Conservation (phyloP, 1,140 invertebrate species). For the Atopsyche davidsoni region DNA sequence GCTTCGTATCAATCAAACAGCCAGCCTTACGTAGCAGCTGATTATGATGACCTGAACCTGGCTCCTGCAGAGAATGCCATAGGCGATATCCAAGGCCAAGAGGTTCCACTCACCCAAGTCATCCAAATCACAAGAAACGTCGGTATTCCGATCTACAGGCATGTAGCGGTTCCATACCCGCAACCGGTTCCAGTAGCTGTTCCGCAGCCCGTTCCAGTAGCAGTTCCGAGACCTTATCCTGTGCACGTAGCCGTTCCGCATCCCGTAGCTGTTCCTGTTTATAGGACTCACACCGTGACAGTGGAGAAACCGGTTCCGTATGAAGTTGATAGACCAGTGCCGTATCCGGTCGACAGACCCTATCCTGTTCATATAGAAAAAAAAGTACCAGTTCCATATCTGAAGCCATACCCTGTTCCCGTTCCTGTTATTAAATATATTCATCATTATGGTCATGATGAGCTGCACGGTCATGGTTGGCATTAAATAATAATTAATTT, state of each 20-base stretch:
- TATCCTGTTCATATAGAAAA: constrained; percentile 41
- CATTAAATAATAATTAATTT: constrained; percentile 2
- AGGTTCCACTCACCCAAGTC: constrained; percentile 7
- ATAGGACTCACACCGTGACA: constrained; percentile 40
- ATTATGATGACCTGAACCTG: no score
- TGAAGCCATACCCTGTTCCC: constrained; percentile 32
- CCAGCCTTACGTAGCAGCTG: no score
- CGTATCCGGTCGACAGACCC: constrained; percentile 44
- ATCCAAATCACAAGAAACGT: constrained; percentile 25
- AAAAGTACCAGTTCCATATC: constrained; percentile 42
- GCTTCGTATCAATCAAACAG: no score
- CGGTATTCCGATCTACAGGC: constrained; percentile 22
- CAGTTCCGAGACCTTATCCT: constrained; percentile 38
- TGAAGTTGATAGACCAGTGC: constrained; percentile 43
- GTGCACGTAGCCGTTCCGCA: constrained; percentile 45
- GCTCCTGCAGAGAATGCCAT: no score
- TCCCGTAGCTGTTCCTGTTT: constrained; percentile 42
- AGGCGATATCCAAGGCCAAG: no score
- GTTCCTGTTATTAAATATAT: constrained; percentile 14
- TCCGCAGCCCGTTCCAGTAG: constrained; percentile 40
- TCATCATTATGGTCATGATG: constrained; percentile 11
- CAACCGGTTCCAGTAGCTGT: constrained; percentile 39
- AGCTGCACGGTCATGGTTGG: constrained; percentile 1
- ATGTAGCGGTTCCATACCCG: constrained; percentile 40
- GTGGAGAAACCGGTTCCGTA: constrained; percentile 43